Evolutionary conservation across 2,888 invertebrate species (phyloP).

Genomic region (Rhynchonema sp.): DNA sequence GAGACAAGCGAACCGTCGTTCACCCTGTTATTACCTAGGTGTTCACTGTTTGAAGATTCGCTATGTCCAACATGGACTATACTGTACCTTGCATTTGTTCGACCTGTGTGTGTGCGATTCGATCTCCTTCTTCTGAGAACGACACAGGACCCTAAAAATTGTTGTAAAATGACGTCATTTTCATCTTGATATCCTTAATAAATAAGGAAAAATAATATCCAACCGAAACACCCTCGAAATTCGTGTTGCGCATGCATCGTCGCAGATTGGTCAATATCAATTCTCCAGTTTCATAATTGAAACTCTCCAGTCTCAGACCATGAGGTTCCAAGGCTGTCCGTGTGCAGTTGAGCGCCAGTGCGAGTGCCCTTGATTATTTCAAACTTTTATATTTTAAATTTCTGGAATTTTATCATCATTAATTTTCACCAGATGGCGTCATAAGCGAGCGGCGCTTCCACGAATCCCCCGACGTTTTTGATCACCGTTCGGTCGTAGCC

Average conservation of each 20-base stretch:
- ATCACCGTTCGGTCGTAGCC: slow-evolving; percentile 55
- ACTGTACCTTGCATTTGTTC: slow-evolving; percentile 64
- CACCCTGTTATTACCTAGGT: too few species aligned
- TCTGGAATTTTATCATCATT: too few species aligned
- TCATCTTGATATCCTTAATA: too few species aligned
- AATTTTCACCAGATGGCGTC: slow-evolving; percentile 96
- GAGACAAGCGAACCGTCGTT: too few species aligned
- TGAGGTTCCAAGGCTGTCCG: slow-evolving; percentile 61
- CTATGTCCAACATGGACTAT: too few species aligned
- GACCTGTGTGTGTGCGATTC: slow-evolving; percentile 91
- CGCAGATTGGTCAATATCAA: slow-evolving; percentile 87
- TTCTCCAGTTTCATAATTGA: slow-evolving; percentile 83
- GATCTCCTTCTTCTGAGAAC: slow-evolving; percentile 83
- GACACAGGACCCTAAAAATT: slow-evolving; percentile 68
- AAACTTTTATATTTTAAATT: too few species aligned
- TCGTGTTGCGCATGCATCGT: slow-evolving; percentile 91
- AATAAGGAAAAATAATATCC: too few species aligned
- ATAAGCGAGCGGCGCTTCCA: slow-evolving; percentile 89
- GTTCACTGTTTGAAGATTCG: too few species aligned
- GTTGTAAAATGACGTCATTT: too few species aligned
- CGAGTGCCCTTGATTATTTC: slow-evolving; percentile 64
- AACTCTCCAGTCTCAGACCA: slow-evolving; percentile 70
- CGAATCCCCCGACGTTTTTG: slow-evolving; percentile 53
- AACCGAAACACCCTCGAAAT: slow-evolving; percentile 91
- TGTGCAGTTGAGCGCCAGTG: slow-evolving; percentile 89